Conservation (phyloP, 1,140 invertebrate genomes). For the Drosophila nigromelanica region DNA sequence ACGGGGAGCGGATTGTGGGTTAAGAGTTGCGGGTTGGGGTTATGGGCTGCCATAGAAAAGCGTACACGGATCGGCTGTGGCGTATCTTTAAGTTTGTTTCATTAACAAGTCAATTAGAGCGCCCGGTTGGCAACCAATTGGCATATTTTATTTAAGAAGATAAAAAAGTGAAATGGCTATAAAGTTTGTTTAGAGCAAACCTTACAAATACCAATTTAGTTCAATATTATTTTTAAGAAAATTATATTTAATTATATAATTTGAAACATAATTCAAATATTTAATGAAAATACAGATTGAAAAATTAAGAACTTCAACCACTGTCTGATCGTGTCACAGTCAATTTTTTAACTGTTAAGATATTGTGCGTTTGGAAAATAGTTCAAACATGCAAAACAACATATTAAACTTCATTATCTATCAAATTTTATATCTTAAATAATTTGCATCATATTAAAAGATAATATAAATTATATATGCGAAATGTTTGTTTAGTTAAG, state of each 20-base stretch:
- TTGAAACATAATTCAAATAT: background rate
- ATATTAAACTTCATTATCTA: no score
- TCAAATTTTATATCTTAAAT: no score
- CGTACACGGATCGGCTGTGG: slow-evolving; percentile 25
- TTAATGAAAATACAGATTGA: no score
- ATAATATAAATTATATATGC: no score
- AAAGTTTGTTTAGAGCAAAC: background rate
- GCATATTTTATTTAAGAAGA: slow-evolving; percentile 11
- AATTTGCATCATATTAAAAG: no score
- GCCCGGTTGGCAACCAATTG: slow-evolving; percentile 26
- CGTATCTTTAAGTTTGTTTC: slow-evolving; percentile 29
- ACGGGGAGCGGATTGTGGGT: background rate
- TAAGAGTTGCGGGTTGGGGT: no score
- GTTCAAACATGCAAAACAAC: no score
- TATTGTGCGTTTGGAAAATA: no score
- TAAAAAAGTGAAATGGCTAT: background rate
- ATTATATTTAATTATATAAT: no score
- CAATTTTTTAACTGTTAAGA: background rate
- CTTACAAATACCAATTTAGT: no score
- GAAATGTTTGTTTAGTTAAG: no score
- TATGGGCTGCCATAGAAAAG: slow-evolving; percentile 24
- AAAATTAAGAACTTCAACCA: background rate
- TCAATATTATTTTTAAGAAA: no score
- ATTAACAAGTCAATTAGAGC: slow-evolving; percentile 50
- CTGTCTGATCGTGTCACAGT: background rate